Conservation (phyloP, 2,888 invertebrate genomes). For the Philereme transversata region DNA sequence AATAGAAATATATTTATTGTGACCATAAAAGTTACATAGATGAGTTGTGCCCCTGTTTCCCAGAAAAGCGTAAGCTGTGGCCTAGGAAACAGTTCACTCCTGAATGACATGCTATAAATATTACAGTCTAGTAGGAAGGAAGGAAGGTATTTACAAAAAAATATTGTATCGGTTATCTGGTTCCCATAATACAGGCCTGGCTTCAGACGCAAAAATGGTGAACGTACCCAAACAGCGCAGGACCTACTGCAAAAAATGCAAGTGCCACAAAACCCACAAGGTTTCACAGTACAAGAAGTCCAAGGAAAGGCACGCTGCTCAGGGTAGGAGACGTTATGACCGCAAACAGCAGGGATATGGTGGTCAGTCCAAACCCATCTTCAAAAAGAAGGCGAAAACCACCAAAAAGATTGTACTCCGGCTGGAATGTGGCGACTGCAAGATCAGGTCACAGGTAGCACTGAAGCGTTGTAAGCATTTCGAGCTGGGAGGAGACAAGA, state of each 20-base stretch:
- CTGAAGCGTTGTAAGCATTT: slow-evolving; percentile 99
- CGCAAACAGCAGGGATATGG: slow-evolving; percentile 99
- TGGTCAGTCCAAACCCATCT: slow-evolving; percentile 99
- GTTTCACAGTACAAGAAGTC: slow-evolving; percentile 99
- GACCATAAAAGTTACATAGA: no score
- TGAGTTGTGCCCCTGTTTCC: no score
- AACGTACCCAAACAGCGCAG: slow-evolving; percentile 99
- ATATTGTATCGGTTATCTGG: no score
- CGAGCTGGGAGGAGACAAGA: slow-evolving; percentile 99
- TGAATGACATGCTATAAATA: no score
- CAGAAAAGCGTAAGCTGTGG: no score
- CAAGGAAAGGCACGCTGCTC: slow-evolving; percentile 98
- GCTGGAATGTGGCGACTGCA: slow-evolving; percentile 99
- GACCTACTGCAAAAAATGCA: slow-evolving; percentile 99
- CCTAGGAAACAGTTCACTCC: no score
- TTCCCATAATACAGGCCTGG: no score
- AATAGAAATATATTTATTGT: no score
- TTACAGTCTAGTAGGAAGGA: no score
- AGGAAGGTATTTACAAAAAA: no score
- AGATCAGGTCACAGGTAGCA: slow-evolving; percentile 97
- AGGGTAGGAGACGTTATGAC: slow-evolving; percentile 99
- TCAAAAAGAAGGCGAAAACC: slow-evolving; percentile 99
- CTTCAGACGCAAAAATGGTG: no score
- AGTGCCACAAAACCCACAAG: slow-evolving; percentile 99
- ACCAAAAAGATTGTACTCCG: slow-evolving; percentile 99